Evolutionary conservation across 2,797 vertebrate species (phyloP), one percentile per base, ranked within the genome.

Genomic region (Ispidina picta): DNA sequence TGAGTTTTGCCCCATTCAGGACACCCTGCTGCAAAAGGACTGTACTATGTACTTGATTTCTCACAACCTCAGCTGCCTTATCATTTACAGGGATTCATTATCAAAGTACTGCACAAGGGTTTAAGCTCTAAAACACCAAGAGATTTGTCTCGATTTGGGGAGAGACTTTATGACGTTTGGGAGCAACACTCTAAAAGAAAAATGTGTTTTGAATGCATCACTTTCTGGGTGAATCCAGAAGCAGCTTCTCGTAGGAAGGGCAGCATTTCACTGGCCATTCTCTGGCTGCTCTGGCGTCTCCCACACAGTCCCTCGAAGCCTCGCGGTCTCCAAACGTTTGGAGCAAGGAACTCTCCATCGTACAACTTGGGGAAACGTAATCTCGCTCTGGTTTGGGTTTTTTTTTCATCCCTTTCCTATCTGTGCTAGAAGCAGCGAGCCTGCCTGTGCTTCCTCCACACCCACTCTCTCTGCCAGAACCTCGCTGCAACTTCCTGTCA

Each of bases 401-500:
- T 46, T 31, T 52, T 69, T 52, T 13, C 52, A 60, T 75, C 70
- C 46, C 14, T 91, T 66, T 70, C 77, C 86, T 87, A 59, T 89
- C 31, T 78, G 89, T 60, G 65, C 59, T 48, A 55, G 89, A 81
- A 55, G 29, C 73, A 81, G 80, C 62, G 41, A 79, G 83, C 41
- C 58, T 49, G 83, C 41, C 58, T 49, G 54, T 29, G 92, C 87
- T 94, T 93, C 93, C 90, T 81, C 89, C 74, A 89, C 96, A 93
- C 92, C 93, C 93, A 69, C 87, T 74, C 80, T 31, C 43, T 91
- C n/a, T 65, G 85, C 94, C 94, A 93, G 91, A 56, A 92, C 69
- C 81, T 72, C 86, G 29, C 33, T 95, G 93, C 91, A 94, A 92
- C 92, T 96, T 96, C 95, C 95, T 93, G 95, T 64, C 90, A 76